These are phyloP conservation scores for Lipophrys pholis DNA, from an alignment of 2,113 vertebrate species.

Conservation along the genomic window DNA sequence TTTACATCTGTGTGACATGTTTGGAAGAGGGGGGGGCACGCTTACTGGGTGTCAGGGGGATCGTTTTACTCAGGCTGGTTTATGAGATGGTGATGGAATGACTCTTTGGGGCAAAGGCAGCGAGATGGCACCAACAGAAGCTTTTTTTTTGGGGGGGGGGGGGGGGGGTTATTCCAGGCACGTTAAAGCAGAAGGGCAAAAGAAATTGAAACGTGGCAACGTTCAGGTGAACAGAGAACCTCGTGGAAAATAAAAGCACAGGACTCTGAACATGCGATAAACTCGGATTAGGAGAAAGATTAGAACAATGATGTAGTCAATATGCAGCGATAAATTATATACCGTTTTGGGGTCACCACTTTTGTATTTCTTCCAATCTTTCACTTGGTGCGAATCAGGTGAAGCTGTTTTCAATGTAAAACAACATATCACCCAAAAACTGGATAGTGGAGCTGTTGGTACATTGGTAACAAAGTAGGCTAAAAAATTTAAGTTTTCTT, in stretches of 20 bases:
- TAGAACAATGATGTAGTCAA: constrained; percentile 15
- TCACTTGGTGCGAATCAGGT: too few species aligned
- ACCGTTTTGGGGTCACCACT: too few species aligned
- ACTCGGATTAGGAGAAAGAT: constrained; percentile 3
- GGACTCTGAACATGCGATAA: constrained; percentile 22
- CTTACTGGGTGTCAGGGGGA: constrained; percentile 34
- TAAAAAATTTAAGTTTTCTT: not conserved
- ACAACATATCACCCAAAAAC: constrained; percentile 9
- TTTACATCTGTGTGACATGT: constrained; percentile 26
- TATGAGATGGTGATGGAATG: constrained; percentile 64
- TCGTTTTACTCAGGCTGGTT: constrained; percentile 52
- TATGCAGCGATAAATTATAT: not conserved
- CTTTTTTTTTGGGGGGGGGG: too few species aligned
- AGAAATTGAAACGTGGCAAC: constrained; percentile 42
- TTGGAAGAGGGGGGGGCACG: constrained; percentile 12
- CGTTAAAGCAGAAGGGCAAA: constrained; percentile 49
- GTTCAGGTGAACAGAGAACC: constrained; percentile 43
- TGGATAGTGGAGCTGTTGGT: not conserved
- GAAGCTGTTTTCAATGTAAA: not conserved
- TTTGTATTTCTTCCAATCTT: too few species aligned
- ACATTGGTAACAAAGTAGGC: too few species aligned
- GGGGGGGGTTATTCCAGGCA: not conserved
- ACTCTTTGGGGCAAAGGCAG: constrained; percentile 19
- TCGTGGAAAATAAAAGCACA: constrained; percentile 26
- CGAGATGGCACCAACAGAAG: constrained; percentile 27